A percentile compares a stretch with the other conserved stretches of the same genome.
phyloP scores from a whole-genome alignment of 2,888 invertebrate species.

The Stenodema calcarata region DNA sequence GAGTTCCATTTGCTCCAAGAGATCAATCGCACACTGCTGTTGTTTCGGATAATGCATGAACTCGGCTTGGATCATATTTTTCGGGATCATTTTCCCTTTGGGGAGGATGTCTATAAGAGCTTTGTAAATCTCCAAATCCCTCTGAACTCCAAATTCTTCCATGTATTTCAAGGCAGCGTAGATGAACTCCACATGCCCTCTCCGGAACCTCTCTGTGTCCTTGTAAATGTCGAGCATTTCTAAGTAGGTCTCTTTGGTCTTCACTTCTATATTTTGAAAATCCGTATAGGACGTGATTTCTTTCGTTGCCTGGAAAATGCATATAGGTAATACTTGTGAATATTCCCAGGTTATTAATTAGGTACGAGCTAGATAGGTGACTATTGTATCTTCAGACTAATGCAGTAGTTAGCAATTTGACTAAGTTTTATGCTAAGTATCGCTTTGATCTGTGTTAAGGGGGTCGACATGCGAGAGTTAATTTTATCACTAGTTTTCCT shows the following conservation, averaged over 20 bases:
- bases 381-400: no score
- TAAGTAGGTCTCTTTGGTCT: conserved; percentile 59
- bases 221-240: conserved; percentile 69
- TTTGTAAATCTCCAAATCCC: conserved; percentile 87
- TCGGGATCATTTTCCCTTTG: conserved; percentile 85
- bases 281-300: conserved; percentile 2
- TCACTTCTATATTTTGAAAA: conserved; percentile 55
- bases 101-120: conserved; percentile 84
- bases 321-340: no score
- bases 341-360: not conserved
- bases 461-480: no score
- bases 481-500: no score
- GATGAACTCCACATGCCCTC: conserved; percentile 94
- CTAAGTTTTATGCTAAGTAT: no score
- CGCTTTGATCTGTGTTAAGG: no score
- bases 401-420: no score
- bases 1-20: conserved; percentile 94
- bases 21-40: conserved; percentile 89
- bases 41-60: conserved; percentile 95
- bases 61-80: conserved; percentile 83
- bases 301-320: not conserved
- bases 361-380: no score
- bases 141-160: conserved; percentile 87
- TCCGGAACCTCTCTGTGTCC: conserved; percentile 68
- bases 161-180: conserved; percentile 86